phyloP scores from a whole-genome alignment of 23 tunicate species.

The Ciona savignyi region DNA sequence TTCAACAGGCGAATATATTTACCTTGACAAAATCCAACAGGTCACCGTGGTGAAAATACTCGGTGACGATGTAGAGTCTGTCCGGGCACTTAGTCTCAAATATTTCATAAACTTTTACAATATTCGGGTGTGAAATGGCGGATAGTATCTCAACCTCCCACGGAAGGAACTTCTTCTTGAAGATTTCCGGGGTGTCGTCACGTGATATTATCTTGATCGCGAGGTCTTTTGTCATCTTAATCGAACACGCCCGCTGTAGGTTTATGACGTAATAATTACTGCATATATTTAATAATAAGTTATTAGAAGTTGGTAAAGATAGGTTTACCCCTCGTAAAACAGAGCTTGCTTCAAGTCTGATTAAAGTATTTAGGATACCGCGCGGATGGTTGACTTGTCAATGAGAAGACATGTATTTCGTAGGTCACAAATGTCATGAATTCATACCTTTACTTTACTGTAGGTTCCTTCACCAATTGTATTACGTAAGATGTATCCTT shows the following conservation, averaged over 20 bases:
- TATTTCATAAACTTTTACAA: slow-evolving; percentile 70
- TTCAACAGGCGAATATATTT: too few species aligned
- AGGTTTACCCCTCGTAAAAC: too few species aligned
- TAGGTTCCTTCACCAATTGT: slow-evolving; percentile 78
- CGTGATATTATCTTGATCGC: slow-evolving; percentile 83
- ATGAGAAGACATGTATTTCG: too few species aligned
- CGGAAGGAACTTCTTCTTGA: slow-evolving; percentile 74
- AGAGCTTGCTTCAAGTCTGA: too few species aligned
- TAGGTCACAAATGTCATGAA: too few species aligned
- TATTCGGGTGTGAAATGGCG: slow-evolving; percentile 47
- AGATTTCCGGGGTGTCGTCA: slow-evolving; percentile 55
- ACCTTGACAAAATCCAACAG: slow-evolving; percentile 80
- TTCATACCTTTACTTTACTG: slow-evolving; percentile 87
- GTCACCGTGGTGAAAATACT: slow-evolving; percentile 60
- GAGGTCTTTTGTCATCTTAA: slow-evolving; percentile 45
- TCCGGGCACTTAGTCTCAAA: slow-evolving; percentile 57
- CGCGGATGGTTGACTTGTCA: too few species aligned
- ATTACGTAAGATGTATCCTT: slow-evolving; percentile 29
- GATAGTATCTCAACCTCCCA: slow-evolving; percentile 80
- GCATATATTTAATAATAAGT: not conserved
- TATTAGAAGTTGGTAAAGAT: not conserved
- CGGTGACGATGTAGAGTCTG: slow-evolving; percentile 79
- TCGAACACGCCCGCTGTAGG: slow-evolving; percentile 50
- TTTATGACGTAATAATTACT: too few species aligned
- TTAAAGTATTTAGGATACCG: too few species aligned